A percentile compares a stretch with the other conserved stretches of the same genome.
These are phyloP conservation scores for Caradrina kadenii DNA, from an alignment of 2,888 invertebrate genomes.

Conservation along the genomic window DNA sequence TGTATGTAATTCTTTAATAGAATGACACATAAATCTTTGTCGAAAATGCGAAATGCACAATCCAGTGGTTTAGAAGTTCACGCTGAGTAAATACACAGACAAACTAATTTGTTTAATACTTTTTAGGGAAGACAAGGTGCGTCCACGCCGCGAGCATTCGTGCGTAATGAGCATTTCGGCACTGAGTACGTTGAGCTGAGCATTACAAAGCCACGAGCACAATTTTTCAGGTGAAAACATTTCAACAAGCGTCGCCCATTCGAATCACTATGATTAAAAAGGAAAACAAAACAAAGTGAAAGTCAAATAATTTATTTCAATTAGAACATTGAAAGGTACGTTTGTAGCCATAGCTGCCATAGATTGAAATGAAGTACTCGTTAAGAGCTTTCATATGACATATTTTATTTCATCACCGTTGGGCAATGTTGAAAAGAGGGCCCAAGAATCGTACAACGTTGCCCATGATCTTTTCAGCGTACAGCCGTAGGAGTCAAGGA, in stretches of 20 bases:
- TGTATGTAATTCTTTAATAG: no score
- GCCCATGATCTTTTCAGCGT: no score
- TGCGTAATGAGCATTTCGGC: conserved; percentile 32
- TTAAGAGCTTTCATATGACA: no score
- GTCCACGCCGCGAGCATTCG: conserved; percentile 17
- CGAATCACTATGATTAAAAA: conserved; percentile 2
- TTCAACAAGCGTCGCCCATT: neutral
- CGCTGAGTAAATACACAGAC: neutral
- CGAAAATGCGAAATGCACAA: neutral
- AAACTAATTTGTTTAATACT: neutral
- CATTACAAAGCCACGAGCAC: conserved; percentile 1
- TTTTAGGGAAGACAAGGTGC: neutral
- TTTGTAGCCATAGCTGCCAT: no score
- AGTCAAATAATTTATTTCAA: no score
- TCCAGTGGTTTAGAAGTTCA: neutral
- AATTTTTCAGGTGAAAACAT: conserved; percentile 13
- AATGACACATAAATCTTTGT: neutral
- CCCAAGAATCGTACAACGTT: no score
- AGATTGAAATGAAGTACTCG: no score
- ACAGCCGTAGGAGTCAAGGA: no score
- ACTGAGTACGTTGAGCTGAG: conserved; percentile 4
- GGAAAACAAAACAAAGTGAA: neutral
- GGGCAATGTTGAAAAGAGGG: no score
- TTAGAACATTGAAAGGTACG: no score
- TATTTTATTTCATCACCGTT: no score